Evolutionary conservation across 2,113 vertebrate species (phyloP).

Genomic region (Sander vitreus): DNA sequence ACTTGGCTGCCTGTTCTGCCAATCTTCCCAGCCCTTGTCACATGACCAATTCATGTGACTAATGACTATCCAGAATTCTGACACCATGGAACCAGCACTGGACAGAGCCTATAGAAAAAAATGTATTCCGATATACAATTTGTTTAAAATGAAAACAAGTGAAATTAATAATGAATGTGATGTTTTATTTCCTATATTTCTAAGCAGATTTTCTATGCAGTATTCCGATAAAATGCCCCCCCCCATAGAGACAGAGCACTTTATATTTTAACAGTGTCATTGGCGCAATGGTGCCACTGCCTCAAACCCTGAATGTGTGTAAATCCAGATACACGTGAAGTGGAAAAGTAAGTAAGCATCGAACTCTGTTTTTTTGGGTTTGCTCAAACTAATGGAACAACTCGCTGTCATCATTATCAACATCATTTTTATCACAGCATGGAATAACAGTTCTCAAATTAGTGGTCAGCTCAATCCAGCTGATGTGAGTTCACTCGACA

Average conservation of each 20-base stretch:
- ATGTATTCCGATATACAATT: too few relatives aligned
- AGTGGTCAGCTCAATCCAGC: not conserved
- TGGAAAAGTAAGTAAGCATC: not conserved
- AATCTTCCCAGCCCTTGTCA: too few relatives aligned
- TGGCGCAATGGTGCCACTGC: not conserved
- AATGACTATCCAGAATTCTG: too few relatives aligned
- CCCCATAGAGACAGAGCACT: not conserved
- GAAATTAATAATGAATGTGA: too few relatives aligned
- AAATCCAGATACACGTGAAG: not conserved
- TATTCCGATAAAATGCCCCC: too few relatives aligned
- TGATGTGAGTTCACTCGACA: conserved; percentile 16
- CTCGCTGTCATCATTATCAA: not conserved
- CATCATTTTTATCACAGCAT: conserved; percentile 5
- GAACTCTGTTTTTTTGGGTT: not conserved
- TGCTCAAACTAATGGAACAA: not conserved
- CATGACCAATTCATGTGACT: too few relatives aligned
- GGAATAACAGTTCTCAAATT: conserved; percentile 18
- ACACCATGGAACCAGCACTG: too few relatives aligned
- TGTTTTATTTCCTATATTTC: too few relatives aligned
- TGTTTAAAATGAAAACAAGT: too few relatives aligned
- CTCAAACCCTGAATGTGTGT: not conserved
- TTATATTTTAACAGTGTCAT: not conserved
- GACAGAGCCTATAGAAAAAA: too few relatives aligned
- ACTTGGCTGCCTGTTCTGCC: too few relatives aligned
- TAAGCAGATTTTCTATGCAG: too few relatives aligned